Evolutionary conservation across 2,113 vertebrate species (phyloP).

Genomic region (Nothobranchius furzeri): DNA sequence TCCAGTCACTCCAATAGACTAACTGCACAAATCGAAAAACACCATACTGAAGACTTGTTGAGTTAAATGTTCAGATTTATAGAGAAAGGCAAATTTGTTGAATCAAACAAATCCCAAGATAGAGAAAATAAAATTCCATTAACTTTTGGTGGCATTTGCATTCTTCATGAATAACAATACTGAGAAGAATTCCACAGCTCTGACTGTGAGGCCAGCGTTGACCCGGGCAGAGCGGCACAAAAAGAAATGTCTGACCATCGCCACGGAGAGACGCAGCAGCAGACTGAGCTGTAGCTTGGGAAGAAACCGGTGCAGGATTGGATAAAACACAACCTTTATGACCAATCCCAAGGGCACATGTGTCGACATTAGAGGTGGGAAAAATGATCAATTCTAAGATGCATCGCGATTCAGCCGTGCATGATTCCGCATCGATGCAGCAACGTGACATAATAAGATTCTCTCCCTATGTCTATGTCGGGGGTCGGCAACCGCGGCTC

Average conservation of each 20-base stretch:
- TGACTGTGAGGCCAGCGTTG: slow-evolving; percentile 18
- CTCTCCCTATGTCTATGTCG: too few species aligned
- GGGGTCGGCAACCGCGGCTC: too few species aligned
- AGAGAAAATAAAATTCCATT: neutral
- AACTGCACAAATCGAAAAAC: neutral
- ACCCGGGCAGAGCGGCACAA: slow-evolving; percentile 26
- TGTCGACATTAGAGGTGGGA: too few species aligned
- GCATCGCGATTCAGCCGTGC: too few species aligned
- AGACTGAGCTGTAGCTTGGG: too few species aligned
- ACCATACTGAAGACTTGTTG: neutral
- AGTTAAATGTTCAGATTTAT: neutral
- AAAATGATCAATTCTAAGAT: too few species aligned
- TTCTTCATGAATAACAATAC: slow-evolving; percentile 28
- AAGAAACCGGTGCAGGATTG: too few species aligned
- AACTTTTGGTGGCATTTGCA: neutral
- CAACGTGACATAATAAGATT: too few species aligned
- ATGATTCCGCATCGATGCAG: too few species aligned
- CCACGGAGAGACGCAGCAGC: slow-evolving; percentile 3
- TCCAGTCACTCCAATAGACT: neutral
- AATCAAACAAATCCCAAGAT: neutral
- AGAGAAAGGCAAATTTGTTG: too few species aligned
- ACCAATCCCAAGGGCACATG: too few species aligned
- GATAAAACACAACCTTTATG: too few species aligned
- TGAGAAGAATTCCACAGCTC: slow-evolving; percentile 14
- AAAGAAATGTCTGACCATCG: slow-evolving; percentile 20